Base-by-base conservation (phyloP, 2,888 invertebrate genomes). In the Agriopis aurantiaria region DNA sequence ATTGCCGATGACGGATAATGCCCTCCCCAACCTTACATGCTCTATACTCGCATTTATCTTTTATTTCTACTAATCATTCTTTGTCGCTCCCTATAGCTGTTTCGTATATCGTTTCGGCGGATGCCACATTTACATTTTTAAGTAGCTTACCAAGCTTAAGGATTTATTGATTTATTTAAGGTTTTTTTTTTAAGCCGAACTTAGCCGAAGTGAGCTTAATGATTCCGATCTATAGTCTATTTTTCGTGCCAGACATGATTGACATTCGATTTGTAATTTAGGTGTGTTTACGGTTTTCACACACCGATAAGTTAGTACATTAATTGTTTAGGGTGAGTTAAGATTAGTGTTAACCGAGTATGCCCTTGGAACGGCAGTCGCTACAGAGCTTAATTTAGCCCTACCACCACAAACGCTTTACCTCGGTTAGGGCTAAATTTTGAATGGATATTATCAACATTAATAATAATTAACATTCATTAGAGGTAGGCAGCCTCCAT, bases 1-100 rank as follows among this genome's bases (percentile, higher is more conserved):
- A 82, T 79, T 80, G 79, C 69, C 74, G 76, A 78, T 80, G 79
- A 70, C 75, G 76, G 79, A 76, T 79, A 78, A 79, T 80, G 82
- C 78, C 79, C 81, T 65, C 75, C 80, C 73, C 72, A 69, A 72
- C 73, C 79, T 72, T 65, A 77, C 78, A 62, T 46, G 55, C 56
- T 57, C 14, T 40, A 10, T 43, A 43, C 65, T 49, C 65, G 66
- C 67, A 74, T 65, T 69, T 65, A 57, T 65, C 57, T 61, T 64
- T 57, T 14, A 52, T 56, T 51, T 46, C 17, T 48, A 63, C 17
- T 55, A 57, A 63, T 63, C 43, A 62, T 62, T 46, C 56, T 61
- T 43, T 46, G 46, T 65, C 45, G 51, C 46, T 61, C 45, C 57
- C 40, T 43, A 17, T 55, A 55, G 14, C 40, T 12, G 59, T 51